Evolutionary conservation across 2,888 invertebrate species (phyloP), one percentile per base, ranked within the genome.

Genomic region (Prenolepis imparis): DNA sequence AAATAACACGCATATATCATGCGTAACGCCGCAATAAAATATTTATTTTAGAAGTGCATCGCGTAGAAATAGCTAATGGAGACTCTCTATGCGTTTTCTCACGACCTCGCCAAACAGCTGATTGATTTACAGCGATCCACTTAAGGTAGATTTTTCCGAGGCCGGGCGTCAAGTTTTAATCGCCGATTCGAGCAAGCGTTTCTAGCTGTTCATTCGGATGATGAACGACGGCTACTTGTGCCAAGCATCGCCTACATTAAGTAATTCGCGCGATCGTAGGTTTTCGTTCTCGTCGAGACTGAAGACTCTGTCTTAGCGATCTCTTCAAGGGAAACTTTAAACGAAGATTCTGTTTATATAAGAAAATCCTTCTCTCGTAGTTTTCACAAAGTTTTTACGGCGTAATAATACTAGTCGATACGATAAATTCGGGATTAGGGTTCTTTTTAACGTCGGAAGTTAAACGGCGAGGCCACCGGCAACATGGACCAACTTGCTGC

Each of bases 101-200:
- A 24, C 24, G 24, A n/a, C 61, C 28, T 78, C 72, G 59, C 36
- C 12, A 59, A 72, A 80, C 44, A 61, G 78, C 36, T 72, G 59
- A 80, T 72, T 80, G 78, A 80, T 80, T 80, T 80, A 72, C 32
- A 24, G 36, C 32, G 44, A 59, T 68, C 57, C 41, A 63, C 72
- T 70, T 80, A 39, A 59, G 72, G 32, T 21, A 36, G 32, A 61
- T 48, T 80, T 59, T 72, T 72, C 24, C 36, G 32, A 24, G 15
- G 15, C 36, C 24, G 28, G n/a, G 15, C 28, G 32, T 70, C 24
- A 80, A 24, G 78, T 80, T 44, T 72, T 72, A 72, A 80, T 80
- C 48, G 59, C 9, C 44, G 44, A 36, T 1, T 80, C 48, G 70
- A 36, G 48, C 36, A 36, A 61, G 18, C 44, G 11, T 78, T 44